Conservation (phyloP, 1,140 invertebrate genomes). For the Pseudomyrmex concolor region DNA sequence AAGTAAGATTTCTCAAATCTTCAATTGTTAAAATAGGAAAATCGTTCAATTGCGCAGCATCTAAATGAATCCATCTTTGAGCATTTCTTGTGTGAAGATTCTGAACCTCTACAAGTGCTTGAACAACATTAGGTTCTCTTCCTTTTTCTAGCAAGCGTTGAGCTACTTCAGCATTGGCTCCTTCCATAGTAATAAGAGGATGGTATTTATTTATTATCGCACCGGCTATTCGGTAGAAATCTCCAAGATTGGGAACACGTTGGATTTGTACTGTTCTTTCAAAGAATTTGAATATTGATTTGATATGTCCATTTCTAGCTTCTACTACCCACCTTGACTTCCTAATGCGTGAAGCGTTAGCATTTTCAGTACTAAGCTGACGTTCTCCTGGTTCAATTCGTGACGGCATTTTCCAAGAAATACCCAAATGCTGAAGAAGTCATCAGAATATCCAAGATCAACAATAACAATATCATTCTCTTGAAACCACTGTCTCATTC, state of each 20-base stretch:
- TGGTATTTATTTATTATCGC: slow-evolving; percentile 3
- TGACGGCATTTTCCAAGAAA: background rate
- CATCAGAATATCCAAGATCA: background rate
- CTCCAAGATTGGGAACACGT: background rate
- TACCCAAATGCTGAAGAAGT: background rate
- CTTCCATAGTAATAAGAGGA: background rate
- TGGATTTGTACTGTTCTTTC: background rate
- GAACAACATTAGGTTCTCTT: background rate
- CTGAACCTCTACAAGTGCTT: background rate
- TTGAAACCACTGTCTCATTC: slow-evolving; percentile 4
- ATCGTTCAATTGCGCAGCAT: background rate
- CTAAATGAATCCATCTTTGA: slow-evolving; percentile 6
- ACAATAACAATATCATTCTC: background rate
- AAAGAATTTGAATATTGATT: slow-evolving; percentile 17
- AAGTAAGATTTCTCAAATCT: background rate
- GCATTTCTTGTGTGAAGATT: background rate
- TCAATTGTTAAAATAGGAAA: background rate
- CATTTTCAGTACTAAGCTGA: slow-evolving; percentile 5
- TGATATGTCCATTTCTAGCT: background rate
- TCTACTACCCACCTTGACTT: slow-evolving; percentile 4
- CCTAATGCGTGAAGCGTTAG: background rate
- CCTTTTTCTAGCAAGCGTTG: background rate
- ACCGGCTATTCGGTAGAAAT: slow-evolving; percentile 5
- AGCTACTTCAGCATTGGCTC: background rate
- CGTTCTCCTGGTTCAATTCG: background rate